These are phyloP conservation scores for Pluvialis apricaria DNA, from an alignment of 2,113 vertebrate genomes.

Conservation along the genomic window DNA sequence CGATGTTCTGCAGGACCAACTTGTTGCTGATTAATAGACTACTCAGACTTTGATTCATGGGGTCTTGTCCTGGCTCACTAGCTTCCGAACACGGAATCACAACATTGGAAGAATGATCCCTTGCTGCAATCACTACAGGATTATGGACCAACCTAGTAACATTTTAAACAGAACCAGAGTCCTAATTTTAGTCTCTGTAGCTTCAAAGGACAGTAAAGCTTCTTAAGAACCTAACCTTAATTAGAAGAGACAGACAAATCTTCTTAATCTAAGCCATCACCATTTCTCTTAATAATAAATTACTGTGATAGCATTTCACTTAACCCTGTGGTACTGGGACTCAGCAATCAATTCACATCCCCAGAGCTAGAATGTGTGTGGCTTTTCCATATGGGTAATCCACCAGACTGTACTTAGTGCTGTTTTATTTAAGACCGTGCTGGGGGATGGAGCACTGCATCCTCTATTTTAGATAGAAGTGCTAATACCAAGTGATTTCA, in stretches of 20 bases:
- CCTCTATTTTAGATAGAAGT: neutral
- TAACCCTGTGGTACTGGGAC: conserved; percentile 33
- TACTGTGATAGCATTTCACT: conserved; percentile 53
- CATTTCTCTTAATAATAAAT: conserved; percentile 50
- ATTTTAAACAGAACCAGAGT: conserved; percentile 31
- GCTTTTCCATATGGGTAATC: neutral
- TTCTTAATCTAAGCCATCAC: conserved; percentile 63
- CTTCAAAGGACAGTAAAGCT: conserved; percentile 58
- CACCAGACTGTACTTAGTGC: neutral
- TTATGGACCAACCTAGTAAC: conserved; percentile 31
- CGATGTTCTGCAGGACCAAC: neutral
- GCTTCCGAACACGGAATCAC: neutral
- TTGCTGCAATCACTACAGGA: neutral
- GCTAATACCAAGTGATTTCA: neutral
- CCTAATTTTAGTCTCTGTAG: conserved; percentile 50
- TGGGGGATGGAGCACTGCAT: neutral
- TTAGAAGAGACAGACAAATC: conserved; percentile 64
- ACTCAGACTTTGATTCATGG: neutral
- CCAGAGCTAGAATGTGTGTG: neutral
- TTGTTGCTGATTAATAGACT: conserved; percentile 6
- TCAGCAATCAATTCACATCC: neutral
- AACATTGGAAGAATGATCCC: neutral
- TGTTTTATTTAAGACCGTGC: neutral
- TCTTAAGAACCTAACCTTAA: conserved; percentile 58
- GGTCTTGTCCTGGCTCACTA: neutral